Percentiles rank a stretch among this genome's conserved stretches.
phyloP scores from a whole-genome alignment of 2,888 invertebrate species.

The Ennomos fuscantarius region DNA sequence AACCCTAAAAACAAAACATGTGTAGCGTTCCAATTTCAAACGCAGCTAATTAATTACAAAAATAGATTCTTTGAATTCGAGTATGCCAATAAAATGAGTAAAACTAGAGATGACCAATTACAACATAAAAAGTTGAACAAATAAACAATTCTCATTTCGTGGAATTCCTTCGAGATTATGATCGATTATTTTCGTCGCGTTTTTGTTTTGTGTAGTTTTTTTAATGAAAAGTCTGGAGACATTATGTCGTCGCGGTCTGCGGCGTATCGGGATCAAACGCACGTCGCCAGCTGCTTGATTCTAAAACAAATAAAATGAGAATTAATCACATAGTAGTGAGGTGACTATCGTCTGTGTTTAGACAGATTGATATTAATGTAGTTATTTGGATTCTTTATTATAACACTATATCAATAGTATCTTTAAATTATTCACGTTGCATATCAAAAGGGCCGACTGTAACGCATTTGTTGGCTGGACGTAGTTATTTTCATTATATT shows the following conservation, averaged over 20 bases:
- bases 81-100: slow-evolving; percentile 26
- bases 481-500: neutral
- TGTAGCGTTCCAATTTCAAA: slow-evolving; percentile 1
- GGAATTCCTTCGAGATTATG: slow-evolving; percentile 73
- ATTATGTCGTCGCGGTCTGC: slow-evolving; percentile 70
- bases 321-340: slow-evolving; percentile 80
- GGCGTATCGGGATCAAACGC: slow-evolving; percentile 81
- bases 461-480: no score
- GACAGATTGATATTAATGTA: slow-evolving; percentile 29
- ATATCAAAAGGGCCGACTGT: neutral
- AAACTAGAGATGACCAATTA: slow-evolving; percentile 24
- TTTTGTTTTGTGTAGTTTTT: slow-evolving; percentile 57
- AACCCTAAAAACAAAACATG: slow-evolving; percentile 2
- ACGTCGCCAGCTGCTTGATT: slow-evolving; percentile 72
- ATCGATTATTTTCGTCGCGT: slow-evolving; percentile 79
- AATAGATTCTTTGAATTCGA: slow-evolving; percentile 10
- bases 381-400: slow-evolving; percentile 16
- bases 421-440: neutral
- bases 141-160: slow-evolving; percentile 61
- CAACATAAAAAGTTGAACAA: slow-evolving; percentile 51
- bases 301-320: slow-evolving; percentile 81
- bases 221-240: slow-evolving; percentile 63
- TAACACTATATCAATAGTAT: slow-evolving; percentile 3
- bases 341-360: slow-evolving; percentile 44
- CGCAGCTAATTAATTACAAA: slow-evolving; percentile 2